phyloP scores from a whole-genome alignment of 2,113 vertebrate species.

The Catharus minimus region DNA sequence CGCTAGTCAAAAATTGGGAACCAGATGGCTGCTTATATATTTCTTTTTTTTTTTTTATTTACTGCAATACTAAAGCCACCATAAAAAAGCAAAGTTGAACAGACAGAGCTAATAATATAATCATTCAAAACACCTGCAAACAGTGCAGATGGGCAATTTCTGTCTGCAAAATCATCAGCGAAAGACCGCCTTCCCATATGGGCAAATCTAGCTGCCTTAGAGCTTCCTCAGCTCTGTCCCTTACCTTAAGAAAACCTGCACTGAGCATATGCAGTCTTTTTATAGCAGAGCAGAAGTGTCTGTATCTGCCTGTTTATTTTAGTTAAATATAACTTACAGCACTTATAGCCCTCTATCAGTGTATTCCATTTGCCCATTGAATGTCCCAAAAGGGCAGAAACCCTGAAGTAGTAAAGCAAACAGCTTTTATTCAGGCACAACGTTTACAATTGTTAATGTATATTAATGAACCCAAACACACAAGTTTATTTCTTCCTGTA shows the following conservation, averaged over 20 bases:
- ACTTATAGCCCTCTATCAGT: conserved; percentile 52
- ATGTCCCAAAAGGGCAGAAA: conserved; percentile 32
- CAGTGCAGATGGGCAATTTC: conserved; percentile 96
- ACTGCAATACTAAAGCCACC: conserved; percentile 89
- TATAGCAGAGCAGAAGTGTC: conserved; percentile 76
- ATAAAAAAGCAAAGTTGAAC: conserved; percentile 96
- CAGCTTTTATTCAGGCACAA: conserved; percentile 25
- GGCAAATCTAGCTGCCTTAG: conserved; percentile 82
- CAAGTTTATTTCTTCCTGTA: conserved; percentile 18
- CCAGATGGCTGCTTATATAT: conserved; percentile 91
- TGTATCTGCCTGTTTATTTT: conserved; percentile 80
- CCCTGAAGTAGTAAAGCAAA: conserved; percentile 38
- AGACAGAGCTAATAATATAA: conserved; percentile 99
- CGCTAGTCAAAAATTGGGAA: conserved; percentile 75
- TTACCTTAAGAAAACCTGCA: conserved; percentile 86
- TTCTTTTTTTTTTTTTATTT: conserved; percentile 80
- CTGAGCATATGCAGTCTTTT: conserved; percentile 83
- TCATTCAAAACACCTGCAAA: conserved; percentile 99
- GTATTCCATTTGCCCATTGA: conserved; percentile 43
- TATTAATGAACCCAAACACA: conserved; percentile 3
- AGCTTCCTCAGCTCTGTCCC: conserved; percentile 78
- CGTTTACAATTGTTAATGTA: conserved; percentile 55
- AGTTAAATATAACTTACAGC: conserved; percentile 74
- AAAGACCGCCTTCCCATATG: conserved; percentile 95
- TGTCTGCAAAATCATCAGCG: conserved; percentile 85